Evolutionary conservation across 2,113 vertebrate species (phyloP).

Genomic region (Cyanistes caeruleus): DNA sequence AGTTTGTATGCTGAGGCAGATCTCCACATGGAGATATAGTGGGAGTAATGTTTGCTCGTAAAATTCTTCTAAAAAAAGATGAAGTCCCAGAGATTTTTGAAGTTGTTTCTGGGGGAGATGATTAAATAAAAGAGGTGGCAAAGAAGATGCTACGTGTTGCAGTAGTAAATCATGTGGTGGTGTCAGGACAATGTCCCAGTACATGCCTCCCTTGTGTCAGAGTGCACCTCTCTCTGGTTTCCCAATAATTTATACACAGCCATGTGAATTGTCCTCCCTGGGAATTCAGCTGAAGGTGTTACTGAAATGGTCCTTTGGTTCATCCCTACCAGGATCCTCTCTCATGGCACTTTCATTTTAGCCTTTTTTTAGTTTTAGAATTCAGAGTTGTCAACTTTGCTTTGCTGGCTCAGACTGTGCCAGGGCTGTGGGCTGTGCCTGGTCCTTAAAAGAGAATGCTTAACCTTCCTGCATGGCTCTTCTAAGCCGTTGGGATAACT

Average conservation of each 20-base stretch:
- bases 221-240: background rate
- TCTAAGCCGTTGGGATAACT: background rate
- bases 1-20: background rate
- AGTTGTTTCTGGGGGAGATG: background rate
- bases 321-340: background rate
- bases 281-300: background rate
- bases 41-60: background rate
- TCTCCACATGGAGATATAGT: background rate
- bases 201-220: background rate
- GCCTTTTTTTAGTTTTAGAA: background rate
- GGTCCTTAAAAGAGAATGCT: background rate
- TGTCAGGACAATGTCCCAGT: background rate
- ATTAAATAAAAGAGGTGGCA: background rate
- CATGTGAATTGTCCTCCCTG: background rate
- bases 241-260: background rate
- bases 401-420: background rate
- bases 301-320: background rate
- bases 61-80: background rate
- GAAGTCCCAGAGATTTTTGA: background rate
- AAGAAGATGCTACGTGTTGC: fast-evolving
- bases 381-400: background rate
- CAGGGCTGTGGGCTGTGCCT: background rate
- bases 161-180: background rate
- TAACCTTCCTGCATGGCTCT: background rate
- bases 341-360: background rate